Conservation (phyloP, 2,113 vertebrate genomes). For the Odocoileus hemionus region DNA sequence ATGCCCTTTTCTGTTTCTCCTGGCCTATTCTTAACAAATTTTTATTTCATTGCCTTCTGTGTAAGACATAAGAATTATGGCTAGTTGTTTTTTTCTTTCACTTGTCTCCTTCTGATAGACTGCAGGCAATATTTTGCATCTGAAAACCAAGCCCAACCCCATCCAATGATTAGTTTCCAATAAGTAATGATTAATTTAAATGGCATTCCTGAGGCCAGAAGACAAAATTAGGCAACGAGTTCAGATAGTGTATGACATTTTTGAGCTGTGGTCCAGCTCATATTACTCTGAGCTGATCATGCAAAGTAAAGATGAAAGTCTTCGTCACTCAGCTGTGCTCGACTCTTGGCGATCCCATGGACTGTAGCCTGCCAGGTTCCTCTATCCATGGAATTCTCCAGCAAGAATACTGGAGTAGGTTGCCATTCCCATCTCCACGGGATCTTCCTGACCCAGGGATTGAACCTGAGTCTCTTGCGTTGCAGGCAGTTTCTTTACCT, state of each 20-base stretch:
- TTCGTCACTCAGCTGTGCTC: neutral
- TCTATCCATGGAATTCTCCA: neutral
- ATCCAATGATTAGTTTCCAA: neutral
- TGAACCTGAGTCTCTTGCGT: neutral
- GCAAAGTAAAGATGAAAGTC: neutral
- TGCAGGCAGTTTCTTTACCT: neutral
- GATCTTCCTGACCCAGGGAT: neutral
- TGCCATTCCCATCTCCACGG: neutral
- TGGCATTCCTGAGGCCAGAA: neutral
- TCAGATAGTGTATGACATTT: neutral
- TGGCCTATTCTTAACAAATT: neutral
- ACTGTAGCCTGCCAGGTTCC: neutral
- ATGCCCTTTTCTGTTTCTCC: neutral
- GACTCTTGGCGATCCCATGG: neutral
- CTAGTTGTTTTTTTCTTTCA: too few species aligned
- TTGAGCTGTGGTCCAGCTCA: neutral
- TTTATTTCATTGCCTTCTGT: neutral
- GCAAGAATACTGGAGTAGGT: neutral
- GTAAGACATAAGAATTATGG: neutral
- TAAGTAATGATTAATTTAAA: neutral
- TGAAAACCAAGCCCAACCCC: neutral
- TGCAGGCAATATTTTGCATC: neutral
- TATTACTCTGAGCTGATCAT: neutral
- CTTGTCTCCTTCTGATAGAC: neutral
- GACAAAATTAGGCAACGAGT: neutral